These are phyloP conservation scores for Grammomys dolichurus DNA, from an alignment of 2,113 vertebrate species.

Conservation along the genomic window DNA sequence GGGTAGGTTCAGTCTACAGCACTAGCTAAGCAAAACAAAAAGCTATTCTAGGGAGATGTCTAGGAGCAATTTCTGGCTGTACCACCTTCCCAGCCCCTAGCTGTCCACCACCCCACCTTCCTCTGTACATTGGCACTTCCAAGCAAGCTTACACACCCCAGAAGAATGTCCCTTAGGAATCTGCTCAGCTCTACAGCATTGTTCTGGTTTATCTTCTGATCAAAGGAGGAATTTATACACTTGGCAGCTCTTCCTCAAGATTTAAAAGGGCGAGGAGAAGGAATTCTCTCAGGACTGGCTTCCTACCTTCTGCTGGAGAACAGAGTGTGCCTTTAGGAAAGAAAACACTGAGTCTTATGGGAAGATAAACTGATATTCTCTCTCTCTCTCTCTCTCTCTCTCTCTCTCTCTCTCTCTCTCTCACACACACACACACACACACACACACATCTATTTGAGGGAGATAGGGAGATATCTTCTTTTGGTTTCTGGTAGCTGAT, in stretches of 20 bases:
- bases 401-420: neutral
- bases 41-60: neutral
- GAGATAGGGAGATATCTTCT: constrained; percentile 36
- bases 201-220: constrained; percentile 84
- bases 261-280: constrained; percentile 55
- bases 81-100: neutral
- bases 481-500: constrained; percentile 16
- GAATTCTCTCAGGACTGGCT: constrained; percentile 40
- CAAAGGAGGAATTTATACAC: constrained; percentile 81
- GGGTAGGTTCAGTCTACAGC: too few relatives aligned
- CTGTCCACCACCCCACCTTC: neutral
- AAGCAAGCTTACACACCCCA: constrained; percentile 59
- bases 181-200: constrained; percentile 72
- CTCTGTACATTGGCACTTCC: constrained; percentile 30
- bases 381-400: neutral
- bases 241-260: constrained; percentile 76
- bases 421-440: too few relatives aligned
- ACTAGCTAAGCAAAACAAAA: neutral
- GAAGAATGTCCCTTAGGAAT: constrained; percentile 79
- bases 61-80: neutral
- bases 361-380: neutral
- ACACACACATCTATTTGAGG: too few relatives aligned
- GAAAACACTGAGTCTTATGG: constrained; percentile 13
- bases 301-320: constrained; percentile 63
- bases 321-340: constrained; percentile 50